These are phyloP conservation scores for Podarcis muralis DNA, from an alignment of 2,113 vertebrate genomes.

Conservation along the genomic window DNA sequence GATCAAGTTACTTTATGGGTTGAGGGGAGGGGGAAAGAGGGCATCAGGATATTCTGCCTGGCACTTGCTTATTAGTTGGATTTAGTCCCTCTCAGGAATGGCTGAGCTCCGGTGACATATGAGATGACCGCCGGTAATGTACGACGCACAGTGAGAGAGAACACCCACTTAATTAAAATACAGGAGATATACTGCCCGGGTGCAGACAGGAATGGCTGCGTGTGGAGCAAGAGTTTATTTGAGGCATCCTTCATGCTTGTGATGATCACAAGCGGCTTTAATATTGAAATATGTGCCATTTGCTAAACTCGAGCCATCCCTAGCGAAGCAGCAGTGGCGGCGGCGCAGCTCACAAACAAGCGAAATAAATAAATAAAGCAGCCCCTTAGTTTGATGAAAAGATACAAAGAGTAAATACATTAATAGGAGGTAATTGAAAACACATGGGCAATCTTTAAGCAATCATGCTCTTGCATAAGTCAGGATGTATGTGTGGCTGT, in stretches of 20 bases:
- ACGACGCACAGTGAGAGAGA: not conserved
- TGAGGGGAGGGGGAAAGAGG: not conserved
- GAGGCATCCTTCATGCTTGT: slow-evolving; percentile 72
- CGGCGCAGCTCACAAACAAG: not conserved
- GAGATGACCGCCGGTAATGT: not conserved
- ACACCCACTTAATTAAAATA: slow-evolving; percentile 69
- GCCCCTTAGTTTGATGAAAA: slow-evolving; percentile 66
- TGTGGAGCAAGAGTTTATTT: slow-evolving; percentile 59
- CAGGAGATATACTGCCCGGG: slow-evolving; percentile 65
- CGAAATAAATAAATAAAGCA: slow-evolving; percentile 46
- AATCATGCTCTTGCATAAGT: not conserved
- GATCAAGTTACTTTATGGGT: not conserved
- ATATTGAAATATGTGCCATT: slow-evolving; percentile 78
- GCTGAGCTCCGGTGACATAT: not conserved
- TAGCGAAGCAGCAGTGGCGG: not conserved
- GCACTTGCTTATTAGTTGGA: slow-evolving; percentile 5
- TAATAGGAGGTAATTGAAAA: slow-evolving; percentile 77
- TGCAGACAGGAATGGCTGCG: slow-evolving; percentile 29
- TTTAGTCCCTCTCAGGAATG: not conserved
- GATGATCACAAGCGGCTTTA: slow-evolving; percentile 71
- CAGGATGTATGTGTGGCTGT: not conserved
- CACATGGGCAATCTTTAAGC: slow-evolving; percentile 69
- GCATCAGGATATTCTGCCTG: not conserved
- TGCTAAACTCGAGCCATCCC: slow-evolving; percentile 65
- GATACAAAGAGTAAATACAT: slow-evolving; percentile 71